Conservation (phyloP, 1,140 invertebrate genomes). For the Stegodyphus mimosarum region DNA sequence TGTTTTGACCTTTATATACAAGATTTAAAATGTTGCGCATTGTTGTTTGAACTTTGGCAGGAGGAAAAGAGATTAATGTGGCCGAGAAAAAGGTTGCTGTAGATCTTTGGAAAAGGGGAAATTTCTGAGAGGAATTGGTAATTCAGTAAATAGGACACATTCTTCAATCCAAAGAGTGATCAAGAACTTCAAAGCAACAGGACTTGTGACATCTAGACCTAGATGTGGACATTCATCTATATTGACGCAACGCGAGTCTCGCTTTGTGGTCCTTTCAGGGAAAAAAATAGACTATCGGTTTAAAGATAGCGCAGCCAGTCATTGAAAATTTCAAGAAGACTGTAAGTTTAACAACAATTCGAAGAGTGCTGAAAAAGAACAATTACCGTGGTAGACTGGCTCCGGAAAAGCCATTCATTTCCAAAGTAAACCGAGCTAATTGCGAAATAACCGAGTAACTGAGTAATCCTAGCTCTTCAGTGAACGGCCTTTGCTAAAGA, state of each 20-base stretch:
- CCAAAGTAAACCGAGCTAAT: neutral
- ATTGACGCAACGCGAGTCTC: neutral
- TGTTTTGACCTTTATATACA: too few species aligned
- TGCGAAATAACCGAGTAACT: too few species aligned
- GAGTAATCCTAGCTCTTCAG: too few species aligned
- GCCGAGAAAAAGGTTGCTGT: neutral
- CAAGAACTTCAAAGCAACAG: neutral
- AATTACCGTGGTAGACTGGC: neutral
- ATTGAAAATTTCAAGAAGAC: neutral
- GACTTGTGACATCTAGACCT: neutral
- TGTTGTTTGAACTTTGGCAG: too few species aligned
- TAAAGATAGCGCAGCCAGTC: neutral
- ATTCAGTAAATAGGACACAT: neutral
- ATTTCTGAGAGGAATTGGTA: slow-evolving; percentile 4
- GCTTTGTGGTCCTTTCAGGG: neutral
- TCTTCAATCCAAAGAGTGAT: neutral
- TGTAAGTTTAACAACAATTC: neutral
- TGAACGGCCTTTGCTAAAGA: neutral
- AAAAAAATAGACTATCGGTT: neutral
- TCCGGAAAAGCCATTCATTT: neutral
- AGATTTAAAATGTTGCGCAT: too few species aligned
- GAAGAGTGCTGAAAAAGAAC: neutral
- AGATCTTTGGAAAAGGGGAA: neutral
- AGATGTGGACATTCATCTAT: neutral
- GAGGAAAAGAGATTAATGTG: too few species aligned